These are phyloP conservation scores for Burhinus bistriatus DNA, from an alignment of 2,113 vertebrate genomes.

Conservation along the genomic window DNA sequence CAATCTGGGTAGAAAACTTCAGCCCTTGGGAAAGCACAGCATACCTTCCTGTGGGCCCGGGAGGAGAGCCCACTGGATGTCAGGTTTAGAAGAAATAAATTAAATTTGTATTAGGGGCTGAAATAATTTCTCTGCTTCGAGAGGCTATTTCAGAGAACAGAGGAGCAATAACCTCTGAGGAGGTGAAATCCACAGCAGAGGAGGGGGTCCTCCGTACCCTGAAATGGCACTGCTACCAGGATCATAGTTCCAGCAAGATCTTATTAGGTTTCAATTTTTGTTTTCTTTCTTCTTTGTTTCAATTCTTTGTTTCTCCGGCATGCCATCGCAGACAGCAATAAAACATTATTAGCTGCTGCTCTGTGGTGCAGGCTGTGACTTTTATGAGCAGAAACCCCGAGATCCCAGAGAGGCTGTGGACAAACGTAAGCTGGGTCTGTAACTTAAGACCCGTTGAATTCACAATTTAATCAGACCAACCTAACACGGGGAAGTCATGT, in stretches of 20 bases:
- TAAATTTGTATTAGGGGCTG: not conserved
- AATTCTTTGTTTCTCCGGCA: not conserved
- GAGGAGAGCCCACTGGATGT: not conserved
- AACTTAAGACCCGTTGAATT: not conserved
- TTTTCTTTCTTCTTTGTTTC: too few species aligned
- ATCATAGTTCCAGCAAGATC: not conserved
- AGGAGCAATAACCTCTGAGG: not conserved
- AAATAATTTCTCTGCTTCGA: not conserved
- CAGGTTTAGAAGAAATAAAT: not conserved
- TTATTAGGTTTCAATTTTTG: fast-evolving
- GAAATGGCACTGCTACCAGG: not conserved
- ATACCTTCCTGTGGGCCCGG: not conserved
- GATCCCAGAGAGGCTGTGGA: not conserved
- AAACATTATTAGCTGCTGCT: not conserved
- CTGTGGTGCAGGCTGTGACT: fast-evolving
- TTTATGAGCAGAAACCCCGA: not conserved
- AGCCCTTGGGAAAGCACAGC: not conserved
- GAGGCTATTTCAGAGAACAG: not conserved
- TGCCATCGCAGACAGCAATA: not conserved
- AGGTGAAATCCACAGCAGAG: not conserved
- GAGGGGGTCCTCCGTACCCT: fast-evolving
- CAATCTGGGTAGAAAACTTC: not conserved
- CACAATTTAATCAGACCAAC: not conserved
- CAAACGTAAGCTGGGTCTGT: not conserved
- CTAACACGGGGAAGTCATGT: fast-evolving